Base-by-base conservation (phyloP, 2,888 invertebrate genomes). In the Branchipolynoe longqiensis region DNA sequence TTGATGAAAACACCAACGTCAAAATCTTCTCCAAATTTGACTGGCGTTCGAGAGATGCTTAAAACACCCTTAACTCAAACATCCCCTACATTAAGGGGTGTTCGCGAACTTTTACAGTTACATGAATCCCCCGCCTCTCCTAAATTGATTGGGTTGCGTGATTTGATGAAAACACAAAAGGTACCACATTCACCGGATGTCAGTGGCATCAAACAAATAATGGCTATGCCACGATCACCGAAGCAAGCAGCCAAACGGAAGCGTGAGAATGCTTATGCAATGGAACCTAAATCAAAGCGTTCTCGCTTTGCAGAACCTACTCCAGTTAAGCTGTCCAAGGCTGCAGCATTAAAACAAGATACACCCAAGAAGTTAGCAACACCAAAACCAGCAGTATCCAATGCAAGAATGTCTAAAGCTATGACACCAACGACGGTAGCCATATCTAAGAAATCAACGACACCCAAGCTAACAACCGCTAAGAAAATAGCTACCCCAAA, bases 1-100 rank as follows among this genome's bases (percentile, higher is more conserved):
- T 33, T 89, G 40, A 40, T 88, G 85, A 88, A 84, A 69, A 86
- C 89, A 22, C 89, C 89, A 4, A 90, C 90, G 82, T 18, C 40
- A 0, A 83, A 73, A 54, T 62, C 18, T 28, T 82, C 88, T 22
- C 87, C 86, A 22, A 40, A 64, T 41, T 31, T 87, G 41, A 28
- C 12, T 18, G 85, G 86, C 33, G 82, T 88, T 25, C 86, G 78
- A 83, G 82, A 88, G 33, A 41, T 88, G 83, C 22, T 89, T 62
- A 85, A 84, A 40, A 85, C 87, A 1, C 89, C 89, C 0, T 88
- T 88, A 82, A 56, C 14, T 0, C 25, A 22, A 38, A 64, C 62
- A 18, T 81, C 88, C 8, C 86, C 88, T 25, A 58, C 62, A 22
- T 36, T 87, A 62, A 73, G 1, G 58, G 89, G 87, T 12, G 64